A percentile compares a stretch with the other conserved stretches of the same genome.
Evolutionary conservation across 2,113 vertebrate species (phyloP).

Genomic region (Nannobrachium achirus): DNA sequence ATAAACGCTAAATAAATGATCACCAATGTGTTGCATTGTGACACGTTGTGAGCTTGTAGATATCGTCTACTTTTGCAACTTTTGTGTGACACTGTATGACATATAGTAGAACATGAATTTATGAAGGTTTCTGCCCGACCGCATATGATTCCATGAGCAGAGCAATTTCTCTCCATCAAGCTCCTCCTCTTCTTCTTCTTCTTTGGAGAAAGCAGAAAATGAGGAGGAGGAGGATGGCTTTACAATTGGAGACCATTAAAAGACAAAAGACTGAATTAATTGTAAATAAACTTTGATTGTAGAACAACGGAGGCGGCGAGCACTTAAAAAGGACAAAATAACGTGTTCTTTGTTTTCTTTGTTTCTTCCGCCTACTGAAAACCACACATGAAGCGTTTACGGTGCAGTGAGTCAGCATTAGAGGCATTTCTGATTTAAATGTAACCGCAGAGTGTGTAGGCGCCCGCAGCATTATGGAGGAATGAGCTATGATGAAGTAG

Average conservation of each 20-base stretch:
- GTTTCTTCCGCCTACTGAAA: background rate
- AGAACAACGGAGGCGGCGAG: constrained; percentile 18
- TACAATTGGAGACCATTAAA: background rate
- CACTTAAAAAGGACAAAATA: constrained; percentile 20
- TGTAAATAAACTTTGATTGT: constrained; percentile 11
- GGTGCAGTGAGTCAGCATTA: constrained; percentile 3
- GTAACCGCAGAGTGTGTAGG: background rate
- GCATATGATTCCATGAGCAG: too few relatives aligned
- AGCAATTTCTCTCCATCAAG: too few relatives aligned
- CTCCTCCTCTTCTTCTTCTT: too few relatives aligned
- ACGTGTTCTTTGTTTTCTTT: constrained; percentile 10
- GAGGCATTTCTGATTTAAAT: constrained; percentile 23
- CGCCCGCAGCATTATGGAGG: background rate
- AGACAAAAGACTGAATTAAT: constrained; percentile 18
- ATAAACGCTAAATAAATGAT: too few relatives aligned
- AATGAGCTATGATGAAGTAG: constrained; percentile 32
- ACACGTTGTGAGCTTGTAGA: too few relatives aligned
- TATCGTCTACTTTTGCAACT: too few relatives aligned
- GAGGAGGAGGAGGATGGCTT: background rate
- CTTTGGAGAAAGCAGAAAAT: too few relatives aligned
- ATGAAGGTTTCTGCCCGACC: too few relatives aligned
- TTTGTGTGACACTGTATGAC: too few relatives aligned
- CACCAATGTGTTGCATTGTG: too few relatives aligned
- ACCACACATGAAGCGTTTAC: constrained; percentile 31
- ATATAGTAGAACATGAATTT: too few relatives aligned